Conservation (phyloP, 2,113 vertebrate species). For the Melanocharis versteri region DNA sequence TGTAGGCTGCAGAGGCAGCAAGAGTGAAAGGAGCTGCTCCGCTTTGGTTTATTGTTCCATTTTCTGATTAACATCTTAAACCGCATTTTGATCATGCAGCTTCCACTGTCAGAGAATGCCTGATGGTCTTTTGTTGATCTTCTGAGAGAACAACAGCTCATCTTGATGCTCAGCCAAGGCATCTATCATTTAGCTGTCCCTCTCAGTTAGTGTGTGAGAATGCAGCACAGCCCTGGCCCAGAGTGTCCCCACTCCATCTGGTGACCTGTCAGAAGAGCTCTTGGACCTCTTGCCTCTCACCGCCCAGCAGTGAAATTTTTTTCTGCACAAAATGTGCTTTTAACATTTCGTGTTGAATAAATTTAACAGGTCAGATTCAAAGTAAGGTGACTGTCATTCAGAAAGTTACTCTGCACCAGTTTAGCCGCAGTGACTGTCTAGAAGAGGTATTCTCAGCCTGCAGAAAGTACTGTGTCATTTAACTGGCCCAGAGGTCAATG, state of each 20-base stretch:
- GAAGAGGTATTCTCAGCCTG: not conserved
- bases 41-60: not conserved
- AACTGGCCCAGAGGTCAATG: not conserved
- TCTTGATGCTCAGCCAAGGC: constrained; percentile 15
- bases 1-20: not conserved
- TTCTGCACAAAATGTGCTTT: not conserved
- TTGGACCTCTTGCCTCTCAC: not conserved
- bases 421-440: not conserved
- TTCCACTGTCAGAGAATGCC: not conserved
- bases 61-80: constrained; percentile 44
- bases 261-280: not conserved
- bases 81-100: not conserved
- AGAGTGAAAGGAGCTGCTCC: not conserved
- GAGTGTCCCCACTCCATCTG: not conserved
- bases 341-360: not conserved
- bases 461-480: not conserved
- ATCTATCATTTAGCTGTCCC: not conserved
- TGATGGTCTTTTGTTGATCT: constrained; percentile 5
- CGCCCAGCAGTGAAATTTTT: not conserved
- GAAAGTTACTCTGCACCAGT: not conserved
- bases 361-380: not conserved
- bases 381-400: not conserved
- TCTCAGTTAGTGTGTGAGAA: not conserved
- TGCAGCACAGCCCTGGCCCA: not conserved
- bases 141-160: constrained; percentile 20